Conservation (phyloP, 2,888 invertebrate genomes). For the Dicycla oo region DNA sequence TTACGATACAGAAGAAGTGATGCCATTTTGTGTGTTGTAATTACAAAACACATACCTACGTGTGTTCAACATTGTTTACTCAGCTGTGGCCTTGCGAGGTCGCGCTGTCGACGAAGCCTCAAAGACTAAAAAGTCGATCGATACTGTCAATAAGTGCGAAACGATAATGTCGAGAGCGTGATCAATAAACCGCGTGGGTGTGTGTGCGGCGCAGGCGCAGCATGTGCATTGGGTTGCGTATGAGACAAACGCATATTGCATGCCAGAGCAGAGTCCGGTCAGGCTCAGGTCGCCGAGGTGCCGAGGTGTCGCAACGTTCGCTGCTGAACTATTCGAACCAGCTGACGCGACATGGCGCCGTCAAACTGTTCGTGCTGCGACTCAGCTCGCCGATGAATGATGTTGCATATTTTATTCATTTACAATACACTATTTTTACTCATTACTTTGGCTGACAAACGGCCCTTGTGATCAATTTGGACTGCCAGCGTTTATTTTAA, state of each 20-base stretch:
- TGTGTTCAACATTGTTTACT: slow-evolving; percentile 73
- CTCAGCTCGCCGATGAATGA: slow-evolving; percentile 57
- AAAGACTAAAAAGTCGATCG: slow-evolving; percentile 74
- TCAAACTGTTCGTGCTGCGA: slow-evolving; percentile 67
- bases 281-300: slow-evolving; percentile 51
- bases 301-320: slow-evolving; percentile 78
- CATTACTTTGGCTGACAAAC: slow-evolving; percentile 32
- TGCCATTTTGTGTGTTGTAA: slow-evolving; percentile 83
- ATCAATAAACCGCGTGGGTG: slow-evolving; percentile 59
- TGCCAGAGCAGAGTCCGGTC: slow-evolving; percentile 79
- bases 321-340: slow-evolving; percentile 80
- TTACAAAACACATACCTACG: slow-evolving; percentile 73
- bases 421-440: slow-evolving; percentile 50
- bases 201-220: slow-evolving; percentile 43
- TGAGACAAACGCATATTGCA: slow-evolving; percentile 74
- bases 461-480: slow-evolving; percentile 31
- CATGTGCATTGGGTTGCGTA: slow-evolving; percentile 58
- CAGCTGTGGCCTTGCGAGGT: slow-evolving; percentile 88
- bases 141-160: slow-evolving; percentile 66
- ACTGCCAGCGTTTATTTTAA: slow-evolving; percentile 43
- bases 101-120: slow-evolving; percentile 72
- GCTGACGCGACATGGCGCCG: slow-evolving; percentile 81
- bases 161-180: slow-evolving; percentile 60
- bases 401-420: slow-evolving; percentile 58
- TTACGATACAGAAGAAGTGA: slow-evolving; percentile 71